phyloP scores from a whole-genome alignment of 1,140 invertebrate species.

The Eupristina koningsbergeri region DNA sequence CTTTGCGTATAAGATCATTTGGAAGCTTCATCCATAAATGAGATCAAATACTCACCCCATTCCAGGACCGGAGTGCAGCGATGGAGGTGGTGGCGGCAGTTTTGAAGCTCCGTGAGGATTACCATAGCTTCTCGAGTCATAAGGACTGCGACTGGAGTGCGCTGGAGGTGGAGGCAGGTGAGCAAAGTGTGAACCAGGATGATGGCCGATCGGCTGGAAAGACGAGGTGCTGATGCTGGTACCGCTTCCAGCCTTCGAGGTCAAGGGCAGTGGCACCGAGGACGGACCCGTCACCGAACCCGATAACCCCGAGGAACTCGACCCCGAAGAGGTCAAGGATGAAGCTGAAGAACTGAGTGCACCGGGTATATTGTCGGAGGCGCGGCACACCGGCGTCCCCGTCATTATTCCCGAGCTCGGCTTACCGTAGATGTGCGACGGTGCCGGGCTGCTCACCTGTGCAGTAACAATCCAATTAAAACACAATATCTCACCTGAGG shows the following conservation, averaged over 20 bases:
- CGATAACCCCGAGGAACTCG: conserved; percentile 20
- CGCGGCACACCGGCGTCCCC: conserved; percentile 76
- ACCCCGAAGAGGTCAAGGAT: conserved; percentile 58
- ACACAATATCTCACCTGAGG: no score
- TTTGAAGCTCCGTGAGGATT: conserved; percentile 73
- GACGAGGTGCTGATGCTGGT: conserved; percentile 75
- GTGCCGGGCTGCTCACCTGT: conserved; percentile 82
- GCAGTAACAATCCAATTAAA: background rate
- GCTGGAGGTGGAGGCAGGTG: conserved; percentile 75
- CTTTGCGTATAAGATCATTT: no score
- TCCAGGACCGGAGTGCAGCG: conserved; percentile 57
- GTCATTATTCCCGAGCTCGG: conserved; percentile 78
- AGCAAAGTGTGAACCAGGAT: conserved; percentile 56
- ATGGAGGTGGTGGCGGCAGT: conserved; percentile 71
- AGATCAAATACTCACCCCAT: conserved; percentile 18
- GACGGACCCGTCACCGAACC: conserved; percentile 63
- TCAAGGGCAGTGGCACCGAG: conserved; percentile 75
- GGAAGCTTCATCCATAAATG: no score
- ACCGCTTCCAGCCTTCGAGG: conserved; percentile 77
- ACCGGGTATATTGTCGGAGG: conserved; percentile 58
- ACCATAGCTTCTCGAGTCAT: conserved; percentile 71
- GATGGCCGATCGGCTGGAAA: conserved; percentile 78
- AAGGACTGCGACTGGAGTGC: conserved; percentile 72
- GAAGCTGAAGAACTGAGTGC: conserved; percentile 50
- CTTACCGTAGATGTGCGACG: conserved; percentile 85